These are phyloP conservation scores for Anneissia japonica DNA, from an alignment of 35 echinoderm and acorn worm genomes.

Conservation along the genomic window DNA sequence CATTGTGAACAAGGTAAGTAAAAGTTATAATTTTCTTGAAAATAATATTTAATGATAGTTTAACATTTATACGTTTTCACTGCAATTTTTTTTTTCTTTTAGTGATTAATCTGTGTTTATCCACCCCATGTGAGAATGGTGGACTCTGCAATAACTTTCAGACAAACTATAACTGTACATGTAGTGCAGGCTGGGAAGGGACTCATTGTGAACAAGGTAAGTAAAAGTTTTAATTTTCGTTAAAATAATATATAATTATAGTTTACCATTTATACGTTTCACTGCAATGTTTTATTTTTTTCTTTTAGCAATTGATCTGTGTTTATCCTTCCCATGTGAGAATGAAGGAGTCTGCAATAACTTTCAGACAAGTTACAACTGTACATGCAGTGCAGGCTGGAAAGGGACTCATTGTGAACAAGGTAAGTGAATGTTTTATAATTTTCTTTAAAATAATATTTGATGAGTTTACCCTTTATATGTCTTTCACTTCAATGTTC, in stretches of 20 bases:
- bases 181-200: not conserved
- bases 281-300: too few relatives aligned
- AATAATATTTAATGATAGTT: not conserved
- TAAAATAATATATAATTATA: too few relatives aligned
- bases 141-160: conserved; percentile 10
- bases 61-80: not conserved
- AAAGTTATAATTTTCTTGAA: not conserved
- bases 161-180: not conserved
- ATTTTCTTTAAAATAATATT: not conserved
- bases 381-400: not conserved
- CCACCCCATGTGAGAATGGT: not conserved
- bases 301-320: conserved; percentile 3
- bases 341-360: not conserved
- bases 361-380: not conserved
- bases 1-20: conserved; percentile 45
- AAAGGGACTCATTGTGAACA: not conserved
- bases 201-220: not conserved
- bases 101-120: not conserved
- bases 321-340: not conserved
- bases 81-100: not conserved
- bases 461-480: not conserved
- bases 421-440: not conserved
- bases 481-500: not conserved
- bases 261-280: too few relatives aligned
- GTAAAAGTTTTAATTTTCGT: too few relatives aligned